Conservation (phyloP, 2,888 invertebrate genomes). For the Thymelicus acteon region DNA sequence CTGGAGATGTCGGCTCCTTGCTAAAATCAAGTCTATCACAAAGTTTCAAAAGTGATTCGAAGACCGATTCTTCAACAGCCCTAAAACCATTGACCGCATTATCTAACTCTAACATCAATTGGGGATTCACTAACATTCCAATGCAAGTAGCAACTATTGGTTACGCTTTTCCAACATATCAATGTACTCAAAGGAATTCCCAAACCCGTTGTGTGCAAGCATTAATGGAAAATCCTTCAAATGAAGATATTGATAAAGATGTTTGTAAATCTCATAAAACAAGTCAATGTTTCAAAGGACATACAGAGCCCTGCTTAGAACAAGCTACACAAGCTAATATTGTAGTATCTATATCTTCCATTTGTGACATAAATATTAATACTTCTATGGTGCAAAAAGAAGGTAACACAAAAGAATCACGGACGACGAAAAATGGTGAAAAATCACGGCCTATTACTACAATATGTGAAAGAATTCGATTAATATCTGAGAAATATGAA, state of each 20-base stretch:
- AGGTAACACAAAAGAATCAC: not conserved
- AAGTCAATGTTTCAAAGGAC: conserved; percentile 47
- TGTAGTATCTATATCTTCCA: conserved; percentile 11
- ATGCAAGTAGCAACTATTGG: conserved; percentile 68
- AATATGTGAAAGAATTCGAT: conserved; percentile 1
- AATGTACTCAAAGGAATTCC: conserved; percentile 33
- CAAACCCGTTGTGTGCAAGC: conserved; percentile 11
- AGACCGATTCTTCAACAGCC: conserved; percentile 49
- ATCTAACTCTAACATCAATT: conserved; percentile 56
- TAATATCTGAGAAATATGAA: conserved; percentile 1
- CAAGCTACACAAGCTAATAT: conserved; percentile 32
- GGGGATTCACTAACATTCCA: conserved; percentile 59
- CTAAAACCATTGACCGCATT: conserved; percentile 50
- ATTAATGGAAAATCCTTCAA: not conserved
- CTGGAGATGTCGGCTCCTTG: conserved; percentile 64
- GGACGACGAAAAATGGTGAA: not conserved
- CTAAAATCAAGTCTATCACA: conserved; percentile 57
- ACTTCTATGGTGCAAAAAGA: not conserved
- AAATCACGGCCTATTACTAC: not conserved
- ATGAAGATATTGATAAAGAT: not conserved
- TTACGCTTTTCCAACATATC: conserved; percentile 56
- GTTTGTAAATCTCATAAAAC: conserved; percentile 38
- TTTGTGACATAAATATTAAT: conserved; percentile 3
- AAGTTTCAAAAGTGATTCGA: conserved; percentile 44
- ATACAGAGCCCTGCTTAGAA: conserved; percentile 6